These are phyloP conservation scores for Micoletzkya japonica DNA, from an alignment of 2,888 invertebrate species.

Conservation along the genomic window DNA sequence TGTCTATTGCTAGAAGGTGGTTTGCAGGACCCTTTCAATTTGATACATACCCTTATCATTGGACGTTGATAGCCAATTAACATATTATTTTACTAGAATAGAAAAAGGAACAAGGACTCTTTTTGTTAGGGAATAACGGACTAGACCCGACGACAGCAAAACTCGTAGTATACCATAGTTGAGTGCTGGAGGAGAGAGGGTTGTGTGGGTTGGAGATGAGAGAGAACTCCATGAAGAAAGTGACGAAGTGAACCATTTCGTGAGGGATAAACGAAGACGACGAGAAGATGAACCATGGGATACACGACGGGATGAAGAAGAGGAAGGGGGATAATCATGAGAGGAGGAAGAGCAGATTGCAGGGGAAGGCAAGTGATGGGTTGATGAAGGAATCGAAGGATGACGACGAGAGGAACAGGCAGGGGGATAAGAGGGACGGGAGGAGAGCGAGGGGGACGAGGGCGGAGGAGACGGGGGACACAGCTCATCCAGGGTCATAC, in stretches of 20 bases:
- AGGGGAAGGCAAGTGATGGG: not conserved
- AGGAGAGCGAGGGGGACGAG: not conserved
- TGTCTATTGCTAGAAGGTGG: no score
- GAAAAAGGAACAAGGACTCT: no score
- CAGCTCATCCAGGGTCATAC: no score
- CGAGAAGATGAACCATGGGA: not conserved
- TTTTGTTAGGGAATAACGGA: no score
- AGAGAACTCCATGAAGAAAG: not conserved
- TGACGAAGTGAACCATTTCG: slow-evolving; percentile 18
- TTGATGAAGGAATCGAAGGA: not conserved
- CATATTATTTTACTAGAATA: not conserved
- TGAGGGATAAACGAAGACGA: slow-evolving; percentile 1
- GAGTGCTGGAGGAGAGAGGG: no score
- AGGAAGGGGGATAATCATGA: not conserved
- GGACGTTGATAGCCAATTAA: not conserved
- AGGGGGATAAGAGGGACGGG: not conserved
- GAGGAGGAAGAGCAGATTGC: not conserved
- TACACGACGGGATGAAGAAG: not conserved
- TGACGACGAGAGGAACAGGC: not conserved
- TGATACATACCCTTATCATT: no score
- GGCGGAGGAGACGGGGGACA: no score
- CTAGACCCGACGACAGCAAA: not conserved
- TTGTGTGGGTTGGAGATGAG: slow-evolving; percentile 11
- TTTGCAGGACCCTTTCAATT: no score
- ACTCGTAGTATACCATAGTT: no score